Percentiles rank a stretch among this genome's conserved stretches.
Conservation (phyloP, 2,797 vertebrate genomes). For the Bovichtus diacanthus region DNA sequence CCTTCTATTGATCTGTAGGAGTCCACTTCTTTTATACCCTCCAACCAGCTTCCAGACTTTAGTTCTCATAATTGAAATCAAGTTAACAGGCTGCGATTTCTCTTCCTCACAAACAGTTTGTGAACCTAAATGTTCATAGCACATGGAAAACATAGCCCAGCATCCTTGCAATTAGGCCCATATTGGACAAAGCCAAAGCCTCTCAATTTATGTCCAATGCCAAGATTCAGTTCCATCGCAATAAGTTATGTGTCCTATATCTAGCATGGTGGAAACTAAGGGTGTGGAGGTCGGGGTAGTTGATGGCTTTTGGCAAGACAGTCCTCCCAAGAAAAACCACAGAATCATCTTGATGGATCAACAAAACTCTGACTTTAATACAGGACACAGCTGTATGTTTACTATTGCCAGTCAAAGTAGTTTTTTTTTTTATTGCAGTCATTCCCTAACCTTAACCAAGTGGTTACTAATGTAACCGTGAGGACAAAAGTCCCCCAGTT, state of each 20-base stretch:
- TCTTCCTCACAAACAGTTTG: not conserved
- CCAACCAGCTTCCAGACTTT: constrained; percentile 8
- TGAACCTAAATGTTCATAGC: not conserved
- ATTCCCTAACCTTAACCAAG: not conserved
- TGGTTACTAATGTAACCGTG: not conserved
- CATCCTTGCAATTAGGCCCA: not conserved
- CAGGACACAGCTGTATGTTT: not conserved
- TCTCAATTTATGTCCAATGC: not conserved
- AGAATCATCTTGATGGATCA: not conserved
- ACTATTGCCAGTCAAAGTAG: not conserved
- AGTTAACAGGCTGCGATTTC: constrained; percentile 1
- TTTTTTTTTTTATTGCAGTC: too few relatives aligned
- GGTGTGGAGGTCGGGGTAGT: not conserved
- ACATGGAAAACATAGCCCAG: not conserved
- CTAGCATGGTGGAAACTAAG: not conserved
- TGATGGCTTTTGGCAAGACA: not conserved
- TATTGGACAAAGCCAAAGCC: not conserved
- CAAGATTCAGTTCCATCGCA: not conserved
- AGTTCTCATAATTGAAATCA: constrained; percentile 12
- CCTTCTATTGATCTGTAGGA: constrained; percentile 8
- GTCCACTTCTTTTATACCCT: not conserved
- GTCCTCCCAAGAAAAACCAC: not conserved
- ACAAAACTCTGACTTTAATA: too few relatives aligned
- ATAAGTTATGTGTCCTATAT: not conserved
- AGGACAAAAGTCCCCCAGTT: not conserved